Base-by-base conservation (phyloP, 2,888 invertebrate genomes). In the Bellardia bayeri region DNA sequence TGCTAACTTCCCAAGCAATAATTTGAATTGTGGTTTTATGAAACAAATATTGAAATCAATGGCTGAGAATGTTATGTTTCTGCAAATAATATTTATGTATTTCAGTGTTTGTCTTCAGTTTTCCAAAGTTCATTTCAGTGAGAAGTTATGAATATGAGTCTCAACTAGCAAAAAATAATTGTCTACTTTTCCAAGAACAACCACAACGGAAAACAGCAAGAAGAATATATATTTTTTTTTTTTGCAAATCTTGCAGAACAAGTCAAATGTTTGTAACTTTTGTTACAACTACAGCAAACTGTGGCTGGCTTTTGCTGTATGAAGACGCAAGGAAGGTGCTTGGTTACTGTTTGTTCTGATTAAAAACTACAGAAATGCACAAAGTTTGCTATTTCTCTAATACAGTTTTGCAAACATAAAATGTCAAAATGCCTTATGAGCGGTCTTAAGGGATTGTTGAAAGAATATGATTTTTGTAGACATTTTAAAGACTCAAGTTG, bases 201-300 rank as follows among this genome's bases (percentile, higher is more conserved):
- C 51, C 6, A n/a, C 6, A 13, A 6, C n/a, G 51, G 14, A n/a
- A n/a, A 51, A 51, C 13, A 13, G 13, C 1, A 58, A 30, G 30
- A 45, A 13, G 3, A 30, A 23, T 16, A 58, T 54, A 74, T 45
- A 37, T 58, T 66, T 23, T 23, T 23, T 23, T 23, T 23, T 23
- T 23, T 74, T 45, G 66, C 64, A 78, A 64, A 80, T 85, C 72
- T 66, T 72, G 66, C 11, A 68, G n/a, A 82, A 61, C 58, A 82
- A 86, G 75, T 83, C 71, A 86, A 86, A 75, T 76, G 66, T 83
- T 76, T 72, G 42, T 76, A 83, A 80, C 64, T 76, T 83, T 76
- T 54, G 14, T 23, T 58, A 58, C 66, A 83, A 83, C 51, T 83
- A 30, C 11, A 33, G 6, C 54, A 56, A n/a, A 33, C 68, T 58